Evolutionary conservation across 2,888 invertebrate genomes (phyloP), one percentile per base, ranked within the genome.

Genomic region (Strigamia maritima): DNA sequence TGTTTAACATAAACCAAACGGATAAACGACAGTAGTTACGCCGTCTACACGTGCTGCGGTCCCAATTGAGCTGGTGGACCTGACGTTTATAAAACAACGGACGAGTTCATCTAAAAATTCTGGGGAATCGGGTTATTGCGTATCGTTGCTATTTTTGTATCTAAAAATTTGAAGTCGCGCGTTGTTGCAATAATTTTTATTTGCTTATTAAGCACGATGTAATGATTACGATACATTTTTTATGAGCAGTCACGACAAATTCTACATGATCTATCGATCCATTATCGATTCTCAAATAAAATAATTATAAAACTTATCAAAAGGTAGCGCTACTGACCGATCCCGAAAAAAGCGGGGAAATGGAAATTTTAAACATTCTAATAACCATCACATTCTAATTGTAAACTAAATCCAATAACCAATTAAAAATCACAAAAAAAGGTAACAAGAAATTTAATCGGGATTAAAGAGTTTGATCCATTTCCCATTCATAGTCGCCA

Each of bases 401-500:
- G 10, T 8, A 35, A 8, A 35, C 35, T 10, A 35, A 0, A 35
- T 10, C 35, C 35, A 6, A 6, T 35, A 35, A 35, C 2, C 49
- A 49, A 49, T 49, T 19, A 16, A 19, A 49, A 49, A 49, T 49
- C 14, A 49, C 49, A 10, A 14, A 19, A 19, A 19, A 1, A 2
- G 6, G 0, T 12, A 49, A 49, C 14, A 49, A 49, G 6, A 49
- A 19, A 2, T 16, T 14, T 12, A 49, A 19, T 14, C 7, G 6
- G 49, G 4, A 10, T 76, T 35, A 35, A 31, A 14, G 14, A 77
- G 40, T 22, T 49, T 40, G 77, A 10, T 81, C 80, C 40, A 82
- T 79, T 28, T 81, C 82, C 83, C 83, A 83, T 76, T 85, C 85
- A 78, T 84, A 84, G 77, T 85, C 84, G 7, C 84, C 85, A 81